phyloP scores from a whole-genome alignment of 1,140 invertebrate species.

The Cepaea nemoralis region DNA sequence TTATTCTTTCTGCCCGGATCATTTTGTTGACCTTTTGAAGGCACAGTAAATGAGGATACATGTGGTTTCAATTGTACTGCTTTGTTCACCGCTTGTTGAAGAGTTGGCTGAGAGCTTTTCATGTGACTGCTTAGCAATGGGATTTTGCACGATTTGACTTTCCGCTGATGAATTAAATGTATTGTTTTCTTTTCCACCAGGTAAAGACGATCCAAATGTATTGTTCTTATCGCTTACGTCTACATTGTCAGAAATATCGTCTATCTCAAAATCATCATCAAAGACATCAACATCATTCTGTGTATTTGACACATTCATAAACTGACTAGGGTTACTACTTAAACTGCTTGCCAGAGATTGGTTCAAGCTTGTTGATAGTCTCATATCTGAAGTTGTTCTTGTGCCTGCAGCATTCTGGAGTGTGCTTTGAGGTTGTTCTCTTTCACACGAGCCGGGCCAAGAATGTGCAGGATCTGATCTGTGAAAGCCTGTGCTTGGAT shows the following conservation, averaged over 20 bases:
- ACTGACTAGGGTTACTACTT: neutral
- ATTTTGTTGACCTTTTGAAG: neutral
- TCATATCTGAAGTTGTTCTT: neutral
- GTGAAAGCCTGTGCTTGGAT: neutral
- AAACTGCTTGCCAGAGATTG: neutral
- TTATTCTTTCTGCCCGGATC: neutral
- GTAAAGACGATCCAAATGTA: neutral
- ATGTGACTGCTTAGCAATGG: neutral
- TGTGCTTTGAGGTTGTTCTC: neutral
- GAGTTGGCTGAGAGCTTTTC: neutral
- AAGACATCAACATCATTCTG: neutral
- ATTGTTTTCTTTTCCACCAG: neutral
- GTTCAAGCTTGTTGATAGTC: neutral
- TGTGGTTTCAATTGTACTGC: neutral
- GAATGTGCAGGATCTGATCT: neutral
- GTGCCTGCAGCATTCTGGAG: neutral
- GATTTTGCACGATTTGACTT: neutral
- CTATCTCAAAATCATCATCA: conserved; percentile 25
- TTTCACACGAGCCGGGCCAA: neutral
- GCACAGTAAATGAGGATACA: neutral
- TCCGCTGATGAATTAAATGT: neutral
- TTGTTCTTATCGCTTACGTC: neutral
- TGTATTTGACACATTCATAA: neutral
- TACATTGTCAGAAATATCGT: neutral
- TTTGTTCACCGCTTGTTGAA: neutral